phyloP scores from a whole-genome alignment of 1,140 invertebrate genomes.

The Lepidurus packardi region DNA sequence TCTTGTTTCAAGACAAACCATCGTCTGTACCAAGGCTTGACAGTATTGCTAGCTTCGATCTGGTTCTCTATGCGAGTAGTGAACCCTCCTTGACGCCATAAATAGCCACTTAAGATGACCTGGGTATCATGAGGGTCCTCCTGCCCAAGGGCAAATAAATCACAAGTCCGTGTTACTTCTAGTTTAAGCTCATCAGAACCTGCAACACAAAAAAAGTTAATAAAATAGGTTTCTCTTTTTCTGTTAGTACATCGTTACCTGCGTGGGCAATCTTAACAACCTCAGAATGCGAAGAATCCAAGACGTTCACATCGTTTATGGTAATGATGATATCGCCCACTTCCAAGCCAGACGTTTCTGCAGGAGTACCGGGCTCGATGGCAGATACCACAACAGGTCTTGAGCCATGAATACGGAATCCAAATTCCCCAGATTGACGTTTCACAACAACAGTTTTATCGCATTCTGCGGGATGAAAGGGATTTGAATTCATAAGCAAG shows the following conservation, averaged over 20 bases:
- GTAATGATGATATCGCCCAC: constrained; percentile 90
- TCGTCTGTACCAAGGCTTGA: constrained; percentile 67
- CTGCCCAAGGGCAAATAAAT: constrained; percentile 49
- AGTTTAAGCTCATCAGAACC: constrained; percentile 69
- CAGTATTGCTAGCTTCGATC: constrained; percentile 47
- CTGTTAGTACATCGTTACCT: constrained; percentile 44
- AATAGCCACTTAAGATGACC: constrained; percentile 38
- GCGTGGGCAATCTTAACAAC: constrained; percentile 89
- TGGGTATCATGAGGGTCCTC: constrained; percentile 38
- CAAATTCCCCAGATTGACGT: constrained; percentile 81
- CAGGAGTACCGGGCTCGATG: constrained; percentile 84
- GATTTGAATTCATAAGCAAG: not conserved
- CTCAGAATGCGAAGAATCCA: constrained; percentile 87
- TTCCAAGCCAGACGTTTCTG: constrained; percentile 81
- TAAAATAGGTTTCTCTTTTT: not conserved
- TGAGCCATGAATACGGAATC: constrained; percentile 90
- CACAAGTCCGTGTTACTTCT: constrained; percentile 79
- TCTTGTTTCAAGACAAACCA: constrained; percentile 88
- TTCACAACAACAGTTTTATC: constrained; percentile 77
- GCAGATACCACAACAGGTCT: constrained; percentile 91
- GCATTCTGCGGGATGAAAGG: constrained; percentile 58
- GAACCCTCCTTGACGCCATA: constrained; percentile 44
- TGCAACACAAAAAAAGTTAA: constrained; percentile 38
- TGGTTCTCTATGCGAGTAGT: constrained; percentile 43
- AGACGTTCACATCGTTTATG: constrained; percentile 81